These are phyloP conservation scores for Netelia virgata DNA, from an alignment of 2,888 invertebrate species.

Conservation along the genomic window DNA sequence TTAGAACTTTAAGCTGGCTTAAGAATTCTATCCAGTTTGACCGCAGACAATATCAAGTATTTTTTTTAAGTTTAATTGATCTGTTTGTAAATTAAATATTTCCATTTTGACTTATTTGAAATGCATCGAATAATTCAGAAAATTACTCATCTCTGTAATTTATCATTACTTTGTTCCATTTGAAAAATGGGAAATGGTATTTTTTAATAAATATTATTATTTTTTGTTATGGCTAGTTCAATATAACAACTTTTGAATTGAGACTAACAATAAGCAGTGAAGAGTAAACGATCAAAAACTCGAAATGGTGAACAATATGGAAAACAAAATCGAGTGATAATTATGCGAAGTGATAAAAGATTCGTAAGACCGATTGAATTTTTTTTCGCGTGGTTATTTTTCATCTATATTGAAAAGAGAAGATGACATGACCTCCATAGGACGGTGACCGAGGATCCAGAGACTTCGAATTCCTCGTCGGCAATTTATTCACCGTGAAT, in stretches of 20 bases:
- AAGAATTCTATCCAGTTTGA: no score
- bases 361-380: not conserved
- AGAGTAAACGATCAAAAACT: not conserved
- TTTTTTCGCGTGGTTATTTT: conserved; percentile 1
- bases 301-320: not conserved
- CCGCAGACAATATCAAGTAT: no score
- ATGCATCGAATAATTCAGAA: not conserved
- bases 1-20: no score
- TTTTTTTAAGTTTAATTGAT: not conserved
- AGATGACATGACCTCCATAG: conserved; percentile 6
- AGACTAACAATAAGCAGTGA: no score
- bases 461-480: conserved; percentile 41
- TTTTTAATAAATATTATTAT: no score
- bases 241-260: no score
- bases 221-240: no score
- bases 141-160: not conserved
- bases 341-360: not conserved
- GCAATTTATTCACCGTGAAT: conserved; percentile 44
- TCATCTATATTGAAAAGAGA: not conserved
- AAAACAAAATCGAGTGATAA: not conserved
- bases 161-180: not conserved
- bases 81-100: not conserved
- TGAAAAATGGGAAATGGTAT: not conserved
- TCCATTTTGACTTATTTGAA: not conserved
- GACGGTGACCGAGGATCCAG: not conserved